Evolutionary conservation across 2,113 vertebrate genomes (phyloP), one percentile per base, ranked within the genome.

Genomic region (Corythaixoides concolor): DNA sequence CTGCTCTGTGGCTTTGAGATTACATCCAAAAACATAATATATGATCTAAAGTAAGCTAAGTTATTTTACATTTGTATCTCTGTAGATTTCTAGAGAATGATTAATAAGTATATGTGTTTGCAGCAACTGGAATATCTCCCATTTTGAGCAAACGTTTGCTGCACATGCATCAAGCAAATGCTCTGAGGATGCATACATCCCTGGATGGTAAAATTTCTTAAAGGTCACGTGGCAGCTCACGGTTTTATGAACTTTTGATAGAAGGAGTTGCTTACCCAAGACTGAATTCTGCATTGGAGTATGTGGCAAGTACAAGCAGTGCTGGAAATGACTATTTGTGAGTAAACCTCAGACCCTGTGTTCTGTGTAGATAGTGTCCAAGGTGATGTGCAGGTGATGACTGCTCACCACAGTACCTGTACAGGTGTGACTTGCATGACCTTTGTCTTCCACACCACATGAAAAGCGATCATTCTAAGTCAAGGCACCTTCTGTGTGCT

Each of bases 201-300:
- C 67, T 68, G 35, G 20, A 5, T 23, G 27, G 14, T n/a, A 10
- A 59, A 6, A 9, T 35, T 47, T 60, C 26, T n/a, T 45, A 62
- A n/a, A 58, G 12, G 19, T 49, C 59, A 32, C 2, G 0, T 33
- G 52, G 47, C 55, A 87, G 15, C 47, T 86, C 22, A 49, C 2
- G 4, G 12, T 9, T 10, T 22, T 33, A 23, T 0, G 0, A 50
- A 20, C 16, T 56, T 50, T 23, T 53, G 33, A 45, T 2, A 15
- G 66, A 9, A 76, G 32, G 45, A 64, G 30, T 28, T 41, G 19
- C 24, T 85, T 53, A 52, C 35, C 15, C 33, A 18, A 26, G 53
- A 8, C 33, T 56, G 35, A 73, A 14, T 60, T 50, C 37, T 68
- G 28, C 23, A 24, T 24, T 41, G n/a, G 39, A 27, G 7, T 18